Evolutionary conservation across 2,888 invertebrate genomes (phyloP), one percentile per base, ranked within the genome.

Genomic region (Caradrina kadenii): DNA sequence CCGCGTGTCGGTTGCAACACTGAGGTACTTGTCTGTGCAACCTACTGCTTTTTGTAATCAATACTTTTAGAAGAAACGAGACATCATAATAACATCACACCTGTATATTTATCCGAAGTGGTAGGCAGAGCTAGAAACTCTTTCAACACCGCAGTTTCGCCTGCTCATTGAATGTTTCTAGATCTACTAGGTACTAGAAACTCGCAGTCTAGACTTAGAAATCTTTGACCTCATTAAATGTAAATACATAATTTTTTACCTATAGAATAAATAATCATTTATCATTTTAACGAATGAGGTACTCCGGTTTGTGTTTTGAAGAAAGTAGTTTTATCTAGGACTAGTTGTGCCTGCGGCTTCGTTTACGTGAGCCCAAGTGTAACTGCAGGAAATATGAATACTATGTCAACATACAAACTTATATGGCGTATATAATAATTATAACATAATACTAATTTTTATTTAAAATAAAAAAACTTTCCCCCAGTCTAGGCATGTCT

Each of bases 1-100:
- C 69, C 54, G 2, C 4, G 13, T 1, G 31, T n/a, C 15, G 22
- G 50, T 75, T 67, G 45, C 75, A 50, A 59, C 58, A 76, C 50
- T 19, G 2, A 17, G 45, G 17, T 19, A 62, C 49, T 50, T 62
- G 62, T 65, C 50, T 80, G 58, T 58, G 75, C 75, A 66, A 80
- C 80, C 52, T 19, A 75, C 60, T 50, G 15, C 13, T 74, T 56
- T 42, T 59, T 80, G 75, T 76, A 76, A 80, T 75, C 52, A 59
- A 79, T 67, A 31, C 26, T 22, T 59, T 56, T 53, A 21, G 39
- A 45, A 45, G 11, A 22, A 49, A 31, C 31, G 13, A 75, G 76
- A 76, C 54, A 19, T 45, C 70, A 76, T 70, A 42, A 76, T 70
- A 42, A 15, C 15, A 67, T 42, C 19, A 42, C 49, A 49, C 11